A percentile compares a stretch with the other conserved stretches of the same genome.
phyloP scores from a whole-genome alignment of 2,888 invertebrate species.

The Nemotelus nigrinus region DNA sequence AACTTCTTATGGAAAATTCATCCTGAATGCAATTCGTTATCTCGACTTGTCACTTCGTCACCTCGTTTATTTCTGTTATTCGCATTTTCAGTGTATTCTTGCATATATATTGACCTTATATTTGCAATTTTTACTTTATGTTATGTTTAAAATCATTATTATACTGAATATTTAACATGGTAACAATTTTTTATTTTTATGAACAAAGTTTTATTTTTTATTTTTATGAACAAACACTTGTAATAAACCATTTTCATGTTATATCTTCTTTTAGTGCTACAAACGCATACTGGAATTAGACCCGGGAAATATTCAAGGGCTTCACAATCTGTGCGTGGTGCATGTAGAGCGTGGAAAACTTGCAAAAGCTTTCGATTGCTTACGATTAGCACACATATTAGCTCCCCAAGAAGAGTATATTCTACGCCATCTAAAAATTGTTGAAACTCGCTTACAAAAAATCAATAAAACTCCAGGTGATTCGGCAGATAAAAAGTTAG shows the following conservation, averaged over 20 bases:
- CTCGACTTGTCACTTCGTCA: too few species aligned
- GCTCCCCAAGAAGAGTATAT: constrained; percentile 94
- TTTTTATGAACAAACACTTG: too few species aligned
- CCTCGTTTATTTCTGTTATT: too few species aligned
- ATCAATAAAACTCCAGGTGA: constrained; percentile 59
- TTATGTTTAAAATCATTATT: too few species aligned
- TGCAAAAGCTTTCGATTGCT: constrained; percentile 84
- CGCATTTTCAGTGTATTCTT: too few species aligned
- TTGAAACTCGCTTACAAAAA: constrained; percentile 73
- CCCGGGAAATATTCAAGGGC: constrained; percentile 90
- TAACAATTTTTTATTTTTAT: too few species aligned
- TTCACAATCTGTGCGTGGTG: constrained; percentile 96
- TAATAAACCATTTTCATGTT: not conserved
- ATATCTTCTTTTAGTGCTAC: constrained; percentile 78
- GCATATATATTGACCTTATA: too few species aligned
- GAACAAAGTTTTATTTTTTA: too few species aligned
- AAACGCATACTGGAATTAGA: constrained; percentile 86
- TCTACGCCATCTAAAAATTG: constrained; percentile 87
- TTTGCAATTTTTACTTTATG: too few species aligned
- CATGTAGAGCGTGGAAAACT: constrained; percentile 91
- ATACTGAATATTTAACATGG: too few species aligned
- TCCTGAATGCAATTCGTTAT: too few species aligned
- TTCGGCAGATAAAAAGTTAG: constrained; percentile 59
- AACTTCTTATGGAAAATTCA: too few species aligned
- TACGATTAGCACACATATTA: constrained; percentile 80